A percentile compares a stretch with the other conserved stretches of the same genome.
Evolutionary conservation across 2,113 vertebrate species (phyloP).

Genomic region (Tupaia chinensis): DNA sequence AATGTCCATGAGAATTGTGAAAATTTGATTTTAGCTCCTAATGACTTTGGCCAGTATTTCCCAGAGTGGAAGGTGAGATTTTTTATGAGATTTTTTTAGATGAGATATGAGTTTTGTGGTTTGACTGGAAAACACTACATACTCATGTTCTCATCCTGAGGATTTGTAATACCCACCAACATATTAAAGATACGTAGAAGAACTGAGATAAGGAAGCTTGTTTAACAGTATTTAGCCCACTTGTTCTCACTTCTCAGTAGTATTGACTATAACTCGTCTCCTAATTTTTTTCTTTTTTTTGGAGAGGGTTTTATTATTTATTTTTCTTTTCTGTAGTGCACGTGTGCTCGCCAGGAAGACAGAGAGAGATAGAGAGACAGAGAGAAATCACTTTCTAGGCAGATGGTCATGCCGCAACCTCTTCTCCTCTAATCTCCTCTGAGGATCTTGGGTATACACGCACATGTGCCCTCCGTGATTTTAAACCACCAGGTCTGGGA

Average conservation of each 20-base stretch:
- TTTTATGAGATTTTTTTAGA: constrained; percentile 9
- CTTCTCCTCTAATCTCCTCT: too few species aligned
- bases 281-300: too few species aligned
- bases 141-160: neutral
- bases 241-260: neutral
- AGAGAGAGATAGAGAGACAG: too few species aligned
- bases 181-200: neutral
- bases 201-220: neutral
- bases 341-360: too few species aligned
- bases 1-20: neutral
- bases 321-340: too few species aligned
- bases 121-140: neutral
- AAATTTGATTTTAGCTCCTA: neutral
- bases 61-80: neutral
- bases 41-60: neutral
- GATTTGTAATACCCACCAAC: neutral
- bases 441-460: too few species aligned
- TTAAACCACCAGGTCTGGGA: too few species aligned
- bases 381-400: too few species aligned
- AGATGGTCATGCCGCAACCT: too few species aligned
- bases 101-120: neutral
- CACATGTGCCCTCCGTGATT: too few species aligned
- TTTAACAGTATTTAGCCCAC: constrained; percentile 1
- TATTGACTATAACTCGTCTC: neutral
- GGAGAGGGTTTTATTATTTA: too few species aligned